These are phyloP conservation scores for Calcarius ornatus DNA, from an alignment of 2,113 vertebrate species.

Conservation along the genomic window DNA sequence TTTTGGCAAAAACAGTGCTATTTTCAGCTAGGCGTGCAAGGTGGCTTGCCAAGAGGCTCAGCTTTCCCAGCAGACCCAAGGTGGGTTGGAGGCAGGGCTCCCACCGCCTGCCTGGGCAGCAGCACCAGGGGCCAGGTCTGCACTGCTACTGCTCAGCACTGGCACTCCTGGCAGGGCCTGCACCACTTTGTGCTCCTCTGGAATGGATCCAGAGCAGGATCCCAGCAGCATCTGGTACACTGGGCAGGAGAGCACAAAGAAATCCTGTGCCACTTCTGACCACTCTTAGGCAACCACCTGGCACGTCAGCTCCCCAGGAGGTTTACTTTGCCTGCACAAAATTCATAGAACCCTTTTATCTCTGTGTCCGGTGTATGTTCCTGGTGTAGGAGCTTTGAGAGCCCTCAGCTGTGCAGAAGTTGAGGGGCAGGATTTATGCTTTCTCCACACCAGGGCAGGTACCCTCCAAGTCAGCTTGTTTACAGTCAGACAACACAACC, in stretches of 20 bases:
- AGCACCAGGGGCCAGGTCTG: neutral
- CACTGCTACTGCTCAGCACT: neutral
- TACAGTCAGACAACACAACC: neutral
- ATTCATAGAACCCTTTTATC: fast-evolving
- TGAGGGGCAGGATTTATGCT: neutral
- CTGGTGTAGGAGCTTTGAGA: neutral
- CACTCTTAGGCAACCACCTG: neutral
- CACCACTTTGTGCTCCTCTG: neutral
- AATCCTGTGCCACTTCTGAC: neutral
- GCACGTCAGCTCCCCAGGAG: fast-evolving
- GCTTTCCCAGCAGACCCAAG: neutral
- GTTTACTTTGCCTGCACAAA: neutral
- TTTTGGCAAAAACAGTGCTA: conserved; percentile 37
- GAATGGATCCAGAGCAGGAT: neutral
- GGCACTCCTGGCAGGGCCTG: fast-evolving
- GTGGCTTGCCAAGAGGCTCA: conserved; percentile 26
- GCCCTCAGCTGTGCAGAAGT: neutral
- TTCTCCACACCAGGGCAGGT: neutral
- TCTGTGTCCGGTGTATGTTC: neutral
- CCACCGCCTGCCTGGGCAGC: neutral
- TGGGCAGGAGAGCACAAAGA: neutral
- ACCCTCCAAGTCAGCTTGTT: neutral
- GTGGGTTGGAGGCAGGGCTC: neutral
- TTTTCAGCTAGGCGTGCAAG: neutral
- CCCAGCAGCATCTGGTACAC: neutral